Percentiles rank a stretch among this genome's conserved stretches.
These are phyloP conservation scores for Pseudococcus viburni DNA, from an alignment of 2,888 invertebrate species.

Conservation along the genomic window DNA sequence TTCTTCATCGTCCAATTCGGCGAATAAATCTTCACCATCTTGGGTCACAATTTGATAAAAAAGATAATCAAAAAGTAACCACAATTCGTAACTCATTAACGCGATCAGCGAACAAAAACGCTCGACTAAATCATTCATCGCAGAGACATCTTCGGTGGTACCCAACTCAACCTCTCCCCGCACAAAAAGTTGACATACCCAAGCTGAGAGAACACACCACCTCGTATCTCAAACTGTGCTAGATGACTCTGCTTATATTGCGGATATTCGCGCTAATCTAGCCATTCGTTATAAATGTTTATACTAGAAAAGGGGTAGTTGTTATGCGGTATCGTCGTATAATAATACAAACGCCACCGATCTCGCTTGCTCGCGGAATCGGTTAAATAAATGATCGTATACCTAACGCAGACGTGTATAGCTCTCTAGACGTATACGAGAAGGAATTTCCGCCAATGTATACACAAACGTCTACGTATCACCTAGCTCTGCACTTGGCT, in stretches of 20 bases:
- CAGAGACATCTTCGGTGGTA: no score
- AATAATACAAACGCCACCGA: not conserved
- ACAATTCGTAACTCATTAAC: no score
- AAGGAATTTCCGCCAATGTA: not conserved
- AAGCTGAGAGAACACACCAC: no score
- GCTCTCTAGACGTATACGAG: not conserved
- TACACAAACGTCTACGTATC: not conserved
- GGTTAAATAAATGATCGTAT: not conserved
- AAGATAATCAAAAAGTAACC: no score
- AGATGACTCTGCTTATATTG: not conserved
- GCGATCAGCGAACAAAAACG: no score
- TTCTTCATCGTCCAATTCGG: no score
- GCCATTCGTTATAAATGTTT: not conserved
- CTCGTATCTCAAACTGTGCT: not conserved
- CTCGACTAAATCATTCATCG: no score
- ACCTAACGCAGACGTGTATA: not conserved
- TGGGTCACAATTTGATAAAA: no score
- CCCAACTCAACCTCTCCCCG: no score
- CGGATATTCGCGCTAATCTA: not conserved
- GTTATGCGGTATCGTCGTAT: not conserved
- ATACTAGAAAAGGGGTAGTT: not conserved
- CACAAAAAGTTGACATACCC: no score
- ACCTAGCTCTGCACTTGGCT: not conserved
- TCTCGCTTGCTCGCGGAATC: not conserved
- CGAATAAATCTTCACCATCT: no score